Evolutionary conservation across 2,888 invertebrate genomes (phyloP).

Genomic region (Eurytoma californica): DNA sequence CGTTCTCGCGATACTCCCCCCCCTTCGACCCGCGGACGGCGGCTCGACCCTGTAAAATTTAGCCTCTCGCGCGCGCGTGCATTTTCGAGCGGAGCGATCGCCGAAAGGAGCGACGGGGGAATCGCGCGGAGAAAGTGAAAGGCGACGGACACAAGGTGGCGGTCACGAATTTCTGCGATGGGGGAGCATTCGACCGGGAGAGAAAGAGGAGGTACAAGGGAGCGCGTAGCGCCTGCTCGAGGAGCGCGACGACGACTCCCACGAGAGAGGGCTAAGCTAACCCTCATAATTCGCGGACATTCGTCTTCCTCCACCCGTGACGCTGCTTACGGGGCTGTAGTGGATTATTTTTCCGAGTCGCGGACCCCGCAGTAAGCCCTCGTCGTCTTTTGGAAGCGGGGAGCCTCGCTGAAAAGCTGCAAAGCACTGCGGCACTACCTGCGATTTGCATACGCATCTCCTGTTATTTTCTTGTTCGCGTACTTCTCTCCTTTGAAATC

Average conservation of each 20-base stretch:
- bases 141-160: conserved; percentile 49
- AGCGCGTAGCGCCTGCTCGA: background rate
- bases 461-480: too few species aligned
- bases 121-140: conserved; percentile 47
- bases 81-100: background rate
- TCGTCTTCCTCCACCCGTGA: background rate
- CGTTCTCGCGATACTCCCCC: conserved; percentile 6
- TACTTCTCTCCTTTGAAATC: too few species aligned
- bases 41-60: conserved; percentile 23
- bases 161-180: conserved; percentile 49
- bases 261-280: conserved; percentile 21
- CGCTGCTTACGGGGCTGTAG: background rate
- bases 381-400: conserved; percentile 17
- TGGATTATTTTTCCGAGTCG: conserved; percentile 9
- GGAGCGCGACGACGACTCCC: background rate
- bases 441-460: too few species aligned
- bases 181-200: conserved; percentile 4
- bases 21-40: too few species aligned
- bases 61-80: background rate
- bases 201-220: background rate
- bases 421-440: background rate
- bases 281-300: conserved; percentile 23
- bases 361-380: conserved; percentile 4
- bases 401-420: background rate
- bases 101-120: conserved; percentile 9